Evolutionary conservation across 1,140 invertebrate species (phyloP).

Genomic region (Anastrepha obliqua): DNA sequence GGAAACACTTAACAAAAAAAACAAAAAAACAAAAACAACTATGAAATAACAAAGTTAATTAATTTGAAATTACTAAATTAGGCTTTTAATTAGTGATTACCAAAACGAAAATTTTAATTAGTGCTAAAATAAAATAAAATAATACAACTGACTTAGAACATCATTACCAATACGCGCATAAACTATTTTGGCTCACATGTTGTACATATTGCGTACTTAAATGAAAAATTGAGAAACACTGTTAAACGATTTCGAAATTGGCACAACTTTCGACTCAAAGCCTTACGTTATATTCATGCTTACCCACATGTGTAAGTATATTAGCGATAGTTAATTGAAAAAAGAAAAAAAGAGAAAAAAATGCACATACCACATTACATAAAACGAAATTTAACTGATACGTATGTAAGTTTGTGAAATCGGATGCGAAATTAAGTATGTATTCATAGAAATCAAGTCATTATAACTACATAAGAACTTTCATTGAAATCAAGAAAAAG

Average conservation of each 20-base stretch:
- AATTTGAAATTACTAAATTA: constrained; percentile 31
- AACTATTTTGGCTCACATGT: constrained; percentile 24
- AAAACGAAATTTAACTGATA: constrained; percentile 9
- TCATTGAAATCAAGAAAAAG: constrained; percentile 42
- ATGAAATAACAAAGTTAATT: background rate
- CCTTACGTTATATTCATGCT: constrained; percentile 44
- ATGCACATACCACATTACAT: background rate
- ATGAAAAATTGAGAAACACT: background rate
- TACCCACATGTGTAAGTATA: background rate
- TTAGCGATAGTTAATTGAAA: constrained; percentile 40
- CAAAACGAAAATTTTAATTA: constrained; percentile 44
- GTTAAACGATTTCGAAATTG: constrained; percentile 24
- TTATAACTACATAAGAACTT: constrained; percentile 35
- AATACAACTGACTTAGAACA: background rate
- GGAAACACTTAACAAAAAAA: background rate
- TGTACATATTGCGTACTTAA: background rate
- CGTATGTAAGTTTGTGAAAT: constrained; percentile 36
- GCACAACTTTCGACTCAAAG: constrained; percentile 45
- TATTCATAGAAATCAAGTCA: constrained; percentile 18
- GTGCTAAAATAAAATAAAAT: background rate
- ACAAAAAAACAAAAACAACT: background rate
- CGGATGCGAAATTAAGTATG: constrained; percentile 5
- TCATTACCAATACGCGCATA: constrained; percentile 4
- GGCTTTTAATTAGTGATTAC: constrained; percentile 40
- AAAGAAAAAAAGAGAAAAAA: background rate